Conservation (phyloP, 92 coral and sea anemone genomes). For the Isaurus tuberculatus region DNA sequence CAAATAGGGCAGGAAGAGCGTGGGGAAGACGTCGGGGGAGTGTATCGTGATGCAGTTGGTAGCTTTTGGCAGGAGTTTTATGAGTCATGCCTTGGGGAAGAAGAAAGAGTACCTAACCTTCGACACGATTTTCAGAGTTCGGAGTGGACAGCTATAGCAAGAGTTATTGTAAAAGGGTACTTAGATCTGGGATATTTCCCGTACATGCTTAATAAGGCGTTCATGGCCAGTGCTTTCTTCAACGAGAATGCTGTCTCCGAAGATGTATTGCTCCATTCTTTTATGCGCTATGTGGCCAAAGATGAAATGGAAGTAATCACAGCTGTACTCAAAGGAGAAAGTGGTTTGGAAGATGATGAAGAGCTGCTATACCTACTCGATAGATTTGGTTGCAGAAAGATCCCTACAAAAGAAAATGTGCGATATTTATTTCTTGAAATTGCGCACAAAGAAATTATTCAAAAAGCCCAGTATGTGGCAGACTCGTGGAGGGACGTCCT, state of each 20-base stretch:
- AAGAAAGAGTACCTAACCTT: slow-evolving; percentile 20
- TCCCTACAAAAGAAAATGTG: slow-evolving; percentile 32
- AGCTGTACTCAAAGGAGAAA: slow-evolving; percentile 22
- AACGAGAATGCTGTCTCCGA: slow-evolving; percentile 20
- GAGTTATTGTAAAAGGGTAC: slow-evolving; percentile 38
- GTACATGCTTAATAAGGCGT: slow-evolving; percentile 30
- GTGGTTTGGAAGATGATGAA: slow-evolving; percentile 1
- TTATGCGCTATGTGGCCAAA: slow-evolving; percentile 36
- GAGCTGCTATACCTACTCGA: slow-evolving; percentile 41
- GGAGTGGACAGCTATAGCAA: slow-evolving; percentile 38
- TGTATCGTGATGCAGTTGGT: slow-evolving; percentile 25
- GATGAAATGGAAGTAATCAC: slow-evolving; percentile 36
- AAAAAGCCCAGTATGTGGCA: slow-evolving; percentile 32
- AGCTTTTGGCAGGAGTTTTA: slow-evolving; percentile 30
- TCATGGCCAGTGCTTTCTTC: slow-evolving; percentile 41
- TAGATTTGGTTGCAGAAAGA: slow-evolving; percentile 44
- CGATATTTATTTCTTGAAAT: slow-evolving; percentile 24
- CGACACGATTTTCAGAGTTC: slow-evolving; percentile 10
- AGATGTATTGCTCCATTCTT: slow-evolving; percentile 25
- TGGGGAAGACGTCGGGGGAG: slow-evolving; percentile 45
- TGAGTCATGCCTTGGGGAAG: slow-evolving; percentile 28
- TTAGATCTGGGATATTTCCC: slow-evolving; percentile 38
- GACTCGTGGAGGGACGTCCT: slow-evolving; percentile 27
- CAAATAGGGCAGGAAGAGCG: not conserved
- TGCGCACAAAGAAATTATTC: slow-evolving; percentile 18